These are phyloP conservation scores for Pandemis cinnamomeana DNA, from an alignment of 2,888 invertebrate genomes.

Conservation along the genomic window DNA sequence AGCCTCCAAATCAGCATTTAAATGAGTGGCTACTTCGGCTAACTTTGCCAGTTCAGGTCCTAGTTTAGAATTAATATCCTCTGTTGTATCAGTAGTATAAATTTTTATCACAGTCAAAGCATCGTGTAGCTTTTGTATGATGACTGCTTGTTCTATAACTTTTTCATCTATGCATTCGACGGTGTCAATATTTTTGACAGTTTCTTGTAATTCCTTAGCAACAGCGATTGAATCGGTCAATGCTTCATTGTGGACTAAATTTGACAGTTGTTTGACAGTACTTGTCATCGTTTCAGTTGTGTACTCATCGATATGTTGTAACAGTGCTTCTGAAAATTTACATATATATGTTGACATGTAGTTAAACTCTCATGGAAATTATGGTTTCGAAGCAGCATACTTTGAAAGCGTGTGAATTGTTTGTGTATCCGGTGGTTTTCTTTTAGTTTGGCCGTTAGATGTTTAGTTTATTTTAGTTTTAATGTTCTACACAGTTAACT, in stretches of 20 bases:
- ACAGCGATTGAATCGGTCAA: slow-evolving; percentile 41
- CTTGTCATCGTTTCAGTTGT: slow-evolving; percentile 29
- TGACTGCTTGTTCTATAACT: slow-evolving; percentile 1
- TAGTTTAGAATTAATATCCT: slow-evolving; percentile 20
- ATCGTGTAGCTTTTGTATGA: slow-evolving; percentile 35
- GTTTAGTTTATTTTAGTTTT: background rate
- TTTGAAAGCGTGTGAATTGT: background rate
- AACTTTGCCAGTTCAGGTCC: slow-evolving; percentile 18
- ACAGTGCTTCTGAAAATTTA: slow-evolving; percentile 42
- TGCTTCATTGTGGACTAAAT: slow-evolving; percentile 20
- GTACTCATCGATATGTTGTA: slow-evolving; percentile 42
- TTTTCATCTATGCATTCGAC: slow-evolving; percentile 13
- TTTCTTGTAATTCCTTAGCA: slow-evolving; percentile 39
- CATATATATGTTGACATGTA: background rate
- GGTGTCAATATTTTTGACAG: slow-evolving; percentile 18
- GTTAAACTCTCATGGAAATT: background rate
- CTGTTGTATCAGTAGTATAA: slow-evolving; percentile 20
- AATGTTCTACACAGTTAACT: too few relatives aligned
- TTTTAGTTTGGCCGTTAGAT: background rate
- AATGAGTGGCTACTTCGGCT: background rate
- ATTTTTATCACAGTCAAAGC: slow-evolving; percentile 34
- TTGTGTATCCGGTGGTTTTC: background rate
- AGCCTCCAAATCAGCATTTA: slow-evolving; percentile 25
- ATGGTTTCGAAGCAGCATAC: background rate
- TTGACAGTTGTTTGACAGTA: slow-evolving; percentile 32